Base-by-base conservation (phyloP, 2,888 invertebrate genomes). In the Eupithecia pulchellata region DNA sequence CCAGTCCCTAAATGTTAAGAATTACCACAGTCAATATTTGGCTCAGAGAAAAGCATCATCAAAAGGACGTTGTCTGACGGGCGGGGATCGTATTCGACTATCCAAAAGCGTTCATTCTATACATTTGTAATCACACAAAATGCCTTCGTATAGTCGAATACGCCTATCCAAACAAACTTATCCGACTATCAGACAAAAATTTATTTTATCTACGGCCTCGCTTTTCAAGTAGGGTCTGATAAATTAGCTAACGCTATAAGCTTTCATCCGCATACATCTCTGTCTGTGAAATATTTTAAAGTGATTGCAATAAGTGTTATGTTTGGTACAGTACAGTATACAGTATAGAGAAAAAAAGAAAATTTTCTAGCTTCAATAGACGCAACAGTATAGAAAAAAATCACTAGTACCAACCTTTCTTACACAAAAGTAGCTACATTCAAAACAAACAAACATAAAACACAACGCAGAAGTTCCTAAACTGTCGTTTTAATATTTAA, bases 401-500 rank as follows among this genome's bases (percentile, higher is more conserved):
- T 25, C 52, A 52, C 52, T 25, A 30, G 30, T 30, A 13, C 20
- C n/a, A 47, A 47, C 52, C 4, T 13, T 52, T 25, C 25, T 52
- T 52, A n/a, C 27, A 25, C 39, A 25, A 57, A 17, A 57, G 29
- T 29, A 61, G 61, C 61, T 34, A 34, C 61, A 61, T 72, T n/a
- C 39, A 25, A 62, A 72, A 66, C 72, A 66, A 69, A 66, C 66
- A 72, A 55, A 72, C 66, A 66, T 63, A 68, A 71, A 67, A 61
- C 67, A 67, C 25, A 61, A 34, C 25, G 58, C 66, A 57, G 58
- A 66, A 69, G 55, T 72, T 69, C 66, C 58, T 69, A 64, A 69
- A 72, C 72, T 66, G 69, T 66, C 69, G 66, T 72, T 72, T 72
- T 72, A 72, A 64, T 72, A 72, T 72, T 69, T 69, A 69, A 72